Percentiles rank a stretch among this genome's conserved stretches.
These are phyloP conservation scores for Danionella dracula DNA, from an alignment of 2,797 vertebrate species.

Conservation along the genomic window DNA sequence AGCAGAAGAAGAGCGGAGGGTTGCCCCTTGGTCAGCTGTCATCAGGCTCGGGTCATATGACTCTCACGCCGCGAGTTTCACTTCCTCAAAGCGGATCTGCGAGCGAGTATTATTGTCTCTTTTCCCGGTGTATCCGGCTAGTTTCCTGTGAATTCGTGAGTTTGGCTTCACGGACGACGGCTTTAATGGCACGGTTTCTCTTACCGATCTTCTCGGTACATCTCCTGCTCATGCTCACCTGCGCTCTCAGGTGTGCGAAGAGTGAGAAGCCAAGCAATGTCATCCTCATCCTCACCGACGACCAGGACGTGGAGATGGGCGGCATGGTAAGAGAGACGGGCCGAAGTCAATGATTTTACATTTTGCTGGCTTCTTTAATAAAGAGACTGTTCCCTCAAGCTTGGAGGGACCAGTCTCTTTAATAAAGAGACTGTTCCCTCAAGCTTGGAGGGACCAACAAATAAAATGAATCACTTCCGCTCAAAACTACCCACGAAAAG, in stretches of 20 bases:
- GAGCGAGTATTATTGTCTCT: neutral
- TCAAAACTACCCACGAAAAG: no score
- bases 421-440: no score
- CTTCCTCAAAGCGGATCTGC: conserved; percentile 24
- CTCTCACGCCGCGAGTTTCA: neutral
- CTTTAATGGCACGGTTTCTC: no score
- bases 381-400: no score
- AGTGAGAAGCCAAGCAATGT: conserved; percentile 60
- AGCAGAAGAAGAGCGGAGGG: no score
- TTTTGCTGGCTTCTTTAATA: no score
- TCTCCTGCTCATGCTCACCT: conserved; percentile 67
- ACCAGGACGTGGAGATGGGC: conserved; percentile 71
- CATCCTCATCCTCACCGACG: conserved; percentile 71
- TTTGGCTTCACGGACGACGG: no score
- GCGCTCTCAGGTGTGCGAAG: conserved; percentile 56
- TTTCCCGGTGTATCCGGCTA: conserved; percentile 9
- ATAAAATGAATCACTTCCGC: no score
- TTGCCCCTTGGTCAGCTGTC: neutral
- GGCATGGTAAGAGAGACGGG: conserved; percentile 67
- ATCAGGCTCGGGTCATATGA: conserved; percentile 59
- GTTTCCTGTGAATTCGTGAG: no score
- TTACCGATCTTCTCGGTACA: conserved; percentile 32
- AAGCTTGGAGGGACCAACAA: no score
- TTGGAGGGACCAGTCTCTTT: no score
- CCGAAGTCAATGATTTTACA: no score